These are phyloP conservation scores for Apis florea DNA, from an alignment of 1,140 invertebrate genomes.

Conservation along the genomic window DNA sequence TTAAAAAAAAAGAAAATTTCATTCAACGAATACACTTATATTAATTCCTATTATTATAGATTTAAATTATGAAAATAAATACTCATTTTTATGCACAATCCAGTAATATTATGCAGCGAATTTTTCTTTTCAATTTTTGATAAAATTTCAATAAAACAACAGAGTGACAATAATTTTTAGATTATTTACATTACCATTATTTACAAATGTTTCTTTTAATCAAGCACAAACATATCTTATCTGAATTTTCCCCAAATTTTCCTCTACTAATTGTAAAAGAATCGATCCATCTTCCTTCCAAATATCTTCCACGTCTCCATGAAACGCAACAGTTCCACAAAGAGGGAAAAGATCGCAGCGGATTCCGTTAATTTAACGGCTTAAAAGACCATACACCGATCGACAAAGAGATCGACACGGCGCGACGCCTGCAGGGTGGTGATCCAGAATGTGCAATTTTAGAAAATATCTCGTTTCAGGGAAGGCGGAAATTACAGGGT, in stretches of 20 bases:
- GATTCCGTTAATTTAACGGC: slow-evolving; percentile 56
- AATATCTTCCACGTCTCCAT: slow-evolving; percentile 20
- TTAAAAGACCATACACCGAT: slow-evolving; percentile 53
- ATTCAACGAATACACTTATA: no score
- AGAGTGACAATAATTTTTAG: no score
- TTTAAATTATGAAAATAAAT: no score
- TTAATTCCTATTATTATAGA: no score
- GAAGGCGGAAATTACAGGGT: slow-evolving; percentile 75
- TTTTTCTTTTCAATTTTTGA: no score
- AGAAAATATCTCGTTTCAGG: slow-evolving; percentile 72
- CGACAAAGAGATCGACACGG: slow-evolving; percentile 44
- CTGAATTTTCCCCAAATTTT: background rate
- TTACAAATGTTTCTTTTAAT: background rate
- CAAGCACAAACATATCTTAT: background rate
- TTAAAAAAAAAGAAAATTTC: no score
- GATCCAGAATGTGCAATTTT: slow-evolving; percentile 71
- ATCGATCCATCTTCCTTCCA: background rate
- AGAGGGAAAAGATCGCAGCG: slow-evolving; percentile 18
- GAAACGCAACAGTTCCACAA: slow-evolving; percentile 12
- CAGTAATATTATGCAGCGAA: no score
- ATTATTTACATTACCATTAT: no score
- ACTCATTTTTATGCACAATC: no score
- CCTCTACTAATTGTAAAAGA: background rate
- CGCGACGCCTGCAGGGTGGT: slow-evolving; percentile 59
- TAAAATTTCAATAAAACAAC: no score